Conservation (phyloP, 2,797 vertebrate genomes). For the Tachyglossus aculeatus region DNA sequence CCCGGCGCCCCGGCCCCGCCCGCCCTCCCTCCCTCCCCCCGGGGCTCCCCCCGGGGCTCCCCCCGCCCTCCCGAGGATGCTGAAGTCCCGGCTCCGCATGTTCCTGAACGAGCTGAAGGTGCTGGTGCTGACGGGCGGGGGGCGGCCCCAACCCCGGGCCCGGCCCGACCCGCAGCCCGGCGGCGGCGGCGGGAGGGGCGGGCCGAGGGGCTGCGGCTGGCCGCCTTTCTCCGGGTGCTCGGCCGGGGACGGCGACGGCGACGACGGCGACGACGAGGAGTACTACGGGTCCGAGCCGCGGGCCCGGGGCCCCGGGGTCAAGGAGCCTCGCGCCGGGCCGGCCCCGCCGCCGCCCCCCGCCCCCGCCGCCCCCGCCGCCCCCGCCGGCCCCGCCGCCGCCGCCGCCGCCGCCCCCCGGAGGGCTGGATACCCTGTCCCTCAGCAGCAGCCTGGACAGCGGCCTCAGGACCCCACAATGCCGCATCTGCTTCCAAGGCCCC, state of each 20-base stretch:
- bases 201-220: conserved; percentile 91
- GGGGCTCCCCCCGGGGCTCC: conserved; percentile 8
- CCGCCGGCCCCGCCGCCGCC: conserved; percentile 57
- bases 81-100: conserved; percentile 97
- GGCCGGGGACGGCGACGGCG: conserved; percentile 76
- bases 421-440: conserved; percentile 87
- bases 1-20: conserved; percentile 1
- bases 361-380: conserved; percentile 53
- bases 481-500: conserved; percentile 93
- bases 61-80: conserved; percentile 79
- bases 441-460: conserved; percentile 89
- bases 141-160: conserved; percentile 86
- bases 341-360: conserved; percentile 55
- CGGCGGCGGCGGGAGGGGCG: conserved; percentile 72
- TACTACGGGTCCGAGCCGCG: conserved; percentile 88
- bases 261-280: conserved; percentile 87
- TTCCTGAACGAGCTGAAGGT: conserved; percentile 97
- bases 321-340: conserved; percentile 74
- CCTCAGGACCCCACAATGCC: conserved; percentile 88
- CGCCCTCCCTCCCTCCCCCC: neutral
- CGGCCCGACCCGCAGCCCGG: conserved; percentile 86
- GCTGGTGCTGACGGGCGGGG: conserved; percentile 92
- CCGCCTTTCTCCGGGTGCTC: conserved; percentile 89
- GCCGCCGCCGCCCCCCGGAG: conserved; percentile 63
- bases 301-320: conserved; percentile 84